Evolutionary conservation across 2,113 vertebrate genomes (phyloP).

Genomic region (Vicugna pacos): DNA sequence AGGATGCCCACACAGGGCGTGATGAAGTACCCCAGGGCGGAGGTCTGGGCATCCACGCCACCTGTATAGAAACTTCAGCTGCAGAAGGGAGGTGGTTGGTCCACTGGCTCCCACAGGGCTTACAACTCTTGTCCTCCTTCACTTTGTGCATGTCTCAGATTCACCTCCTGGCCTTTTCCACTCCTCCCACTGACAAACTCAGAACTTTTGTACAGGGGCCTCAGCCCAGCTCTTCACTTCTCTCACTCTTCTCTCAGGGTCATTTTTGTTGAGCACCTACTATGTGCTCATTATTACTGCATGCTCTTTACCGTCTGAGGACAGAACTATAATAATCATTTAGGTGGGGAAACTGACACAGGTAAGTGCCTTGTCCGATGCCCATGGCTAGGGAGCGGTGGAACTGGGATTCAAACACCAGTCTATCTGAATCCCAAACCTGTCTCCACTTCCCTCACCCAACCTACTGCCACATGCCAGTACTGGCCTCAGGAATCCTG

Average conservation of each 20-base stretch:
- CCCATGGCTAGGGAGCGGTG: neutral
- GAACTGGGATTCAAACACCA: neutral
- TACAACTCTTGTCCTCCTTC: neutral
- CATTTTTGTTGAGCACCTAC: neutral
- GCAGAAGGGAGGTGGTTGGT: neutral
- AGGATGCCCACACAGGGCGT: slow-evolving; percentile 92
- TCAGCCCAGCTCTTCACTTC: neutral
- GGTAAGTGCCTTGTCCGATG: neutral
- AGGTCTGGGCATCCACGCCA: slow-evolving; percentile 83
- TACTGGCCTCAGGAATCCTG: neutral
- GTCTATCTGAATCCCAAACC: neutral
- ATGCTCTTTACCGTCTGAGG: neutral
- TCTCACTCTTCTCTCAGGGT: neutral
- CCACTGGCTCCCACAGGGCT: slow-evolving; percentile 75
- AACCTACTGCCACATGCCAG: neutral
- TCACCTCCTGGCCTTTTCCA: neutral
- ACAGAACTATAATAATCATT: neutral
- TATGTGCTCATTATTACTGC: neutral
- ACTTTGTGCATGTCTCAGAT: neutral
- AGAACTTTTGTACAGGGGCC: neutral
- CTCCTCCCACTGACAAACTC: neutral
- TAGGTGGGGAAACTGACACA: neutral
- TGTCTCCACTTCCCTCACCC: neutral
- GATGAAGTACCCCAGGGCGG: slow-evolving; percentile 93
- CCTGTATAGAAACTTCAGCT: slow-evolving; percentile 82